Percentiles rank a stretch among this genome's conserved stretches.
phyloP scores from a whole-genome alignment of 2,797 vertebrate species.

The Dipus sagitta region DNA sequence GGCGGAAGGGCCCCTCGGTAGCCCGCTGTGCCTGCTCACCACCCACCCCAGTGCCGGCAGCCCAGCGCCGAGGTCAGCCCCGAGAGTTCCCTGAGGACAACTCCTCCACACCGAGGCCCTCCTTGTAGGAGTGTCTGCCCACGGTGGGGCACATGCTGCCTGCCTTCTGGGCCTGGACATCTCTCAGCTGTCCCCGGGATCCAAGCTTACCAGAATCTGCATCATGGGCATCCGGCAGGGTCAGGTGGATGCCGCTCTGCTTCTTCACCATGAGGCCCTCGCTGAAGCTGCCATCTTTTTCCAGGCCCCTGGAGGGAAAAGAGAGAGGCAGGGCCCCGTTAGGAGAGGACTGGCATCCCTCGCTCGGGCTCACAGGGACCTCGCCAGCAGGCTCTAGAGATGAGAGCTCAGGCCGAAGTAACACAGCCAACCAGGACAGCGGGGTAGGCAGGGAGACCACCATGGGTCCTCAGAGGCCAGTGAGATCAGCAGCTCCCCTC shows the following conservation, averaged over 20 bases:
- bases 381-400: background rate
- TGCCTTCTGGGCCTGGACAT: background rate
- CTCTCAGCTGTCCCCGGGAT: background rate
- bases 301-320: constrained; percentile 92
- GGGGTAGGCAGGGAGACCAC: background rate
- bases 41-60: background rate
- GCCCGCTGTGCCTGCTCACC: background rate
- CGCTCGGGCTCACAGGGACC: background rate
- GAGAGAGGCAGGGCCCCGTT: background rate
- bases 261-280: constrained; percentile 91
- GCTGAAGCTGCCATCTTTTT: constrained; percentile 93
- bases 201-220: constrained; percentile 91
- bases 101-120: background rate
- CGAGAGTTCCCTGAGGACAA: background rate
- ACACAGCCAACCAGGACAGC: background rate
- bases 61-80: background rate
- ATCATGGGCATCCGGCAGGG: constrained; percentile 95
- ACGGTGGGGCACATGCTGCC: no score
- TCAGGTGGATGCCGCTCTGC: constrained; percentile 92
- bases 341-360: background rate
- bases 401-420: background rate
- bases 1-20: background rate
- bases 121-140: background rate
- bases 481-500: background rate
- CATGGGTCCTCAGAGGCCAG: background rate